A percentile compares a stretch with the other conserved stretches of the same genome.
Conservation (phyloP, 2,113 vertebrate genomes). For the Corythoichthys intestinalis region DNA sequence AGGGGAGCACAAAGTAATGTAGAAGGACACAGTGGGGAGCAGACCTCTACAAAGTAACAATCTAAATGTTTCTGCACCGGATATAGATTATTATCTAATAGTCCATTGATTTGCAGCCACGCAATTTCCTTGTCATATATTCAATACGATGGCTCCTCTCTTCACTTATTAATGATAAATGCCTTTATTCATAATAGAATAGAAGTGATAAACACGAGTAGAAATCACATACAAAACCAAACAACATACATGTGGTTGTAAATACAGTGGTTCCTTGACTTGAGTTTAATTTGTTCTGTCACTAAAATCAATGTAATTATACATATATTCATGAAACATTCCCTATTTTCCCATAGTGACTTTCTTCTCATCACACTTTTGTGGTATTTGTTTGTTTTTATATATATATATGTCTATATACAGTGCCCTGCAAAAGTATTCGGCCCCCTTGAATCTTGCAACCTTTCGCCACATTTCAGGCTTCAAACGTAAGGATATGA, state of each 20-base stretch:
- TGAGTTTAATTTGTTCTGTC: background rate
- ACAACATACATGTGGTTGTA: background rate
- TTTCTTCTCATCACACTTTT: no score
- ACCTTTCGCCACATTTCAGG: no score
- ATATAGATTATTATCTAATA: background rate
- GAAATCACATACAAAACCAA: no score
- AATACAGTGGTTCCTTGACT: background rate
- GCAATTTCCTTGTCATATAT: background rate
- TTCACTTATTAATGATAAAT: background rate
- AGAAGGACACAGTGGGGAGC: background rate
- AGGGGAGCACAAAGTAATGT: background rate
- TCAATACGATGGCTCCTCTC: background rate
- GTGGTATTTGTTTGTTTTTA: no score
- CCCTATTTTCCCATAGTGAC: no score
- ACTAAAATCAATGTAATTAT: no score
- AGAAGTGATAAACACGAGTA: background rate
- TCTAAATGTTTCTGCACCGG: background rate
- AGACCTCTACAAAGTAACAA: background rate
- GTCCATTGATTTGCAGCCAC: background rate
- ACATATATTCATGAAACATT: no score
- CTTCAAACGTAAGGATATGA: no score
- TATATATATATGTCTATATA: no score
- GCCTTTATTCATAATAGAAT: background rate
- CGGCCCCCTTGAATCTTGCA: no score
- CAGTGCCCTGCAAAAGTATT: no score